phyloP scores from a whole-genome alignment of 2,113 vertebrate genomes.

The Apaloderma vittatum region DNA sequence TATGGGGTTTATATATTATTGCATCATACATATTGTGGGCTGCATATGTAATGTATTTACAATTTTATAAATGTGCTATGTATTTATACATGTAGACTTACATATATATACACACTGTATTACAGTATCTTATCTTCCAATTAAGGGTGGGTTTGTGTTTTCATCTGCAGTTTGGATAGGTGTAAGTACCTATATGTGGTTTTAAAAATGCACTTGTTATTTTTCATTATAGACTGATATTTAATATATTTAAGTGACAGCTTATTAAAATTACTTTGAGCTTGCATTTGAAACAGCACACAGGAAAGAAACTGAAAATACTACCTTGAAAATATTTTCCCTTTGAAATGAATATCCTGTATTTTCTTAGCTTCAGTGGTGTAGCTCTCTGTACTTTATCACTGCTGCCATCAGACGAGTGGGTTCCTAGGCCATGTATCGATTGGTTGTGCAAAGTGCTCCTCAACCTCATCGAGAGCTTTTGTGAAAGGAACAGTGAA shows the following conservation, averaged over 20 bases:
- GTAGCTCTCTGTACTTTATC: not conserved
- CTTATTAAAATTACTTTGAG: not conserved
- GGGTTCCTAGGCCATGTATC: not conserved
- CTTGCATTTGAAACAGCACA: not conserved
- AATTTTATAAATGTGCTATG: not conserved
- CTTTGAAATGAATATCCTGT: not conserved
- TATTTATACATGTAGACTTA: not conserved
- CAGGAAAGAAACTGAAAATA: not conserved
- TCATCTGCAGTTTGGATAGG: not conserved
- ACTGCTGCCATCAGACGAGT: not conserved
- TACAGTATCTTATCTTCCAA: not conserved
- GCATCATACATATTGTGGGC: not conserved
- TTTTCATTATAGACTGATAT: accelerated
- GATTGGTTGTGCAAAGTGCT: not conserved
- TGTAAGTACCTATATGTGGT: not conserved
- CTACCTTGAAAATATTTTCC: not conserved
- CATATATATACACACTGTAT: not conserved
- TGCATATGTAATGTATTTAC: not conserved
- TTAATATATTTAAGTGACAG: not conserved
- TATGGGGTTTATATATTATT: not conserved
- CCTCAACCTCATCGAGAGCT: not conserved
- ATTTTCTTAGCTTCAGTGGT: not conserved
- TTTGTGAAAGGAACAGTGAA: not conserved
- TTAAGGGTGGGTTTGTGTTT: not conserved
- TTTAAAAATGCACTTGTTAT: not conserved